A percentile compares a stretch with the other conserved stretches of the same genome.
These are phyloP conservation scores for Ibidorhyncha struthersii DNA, from an alignment of 2,113 vertebrate genomes.

Conservation along the genomic window DNA sequence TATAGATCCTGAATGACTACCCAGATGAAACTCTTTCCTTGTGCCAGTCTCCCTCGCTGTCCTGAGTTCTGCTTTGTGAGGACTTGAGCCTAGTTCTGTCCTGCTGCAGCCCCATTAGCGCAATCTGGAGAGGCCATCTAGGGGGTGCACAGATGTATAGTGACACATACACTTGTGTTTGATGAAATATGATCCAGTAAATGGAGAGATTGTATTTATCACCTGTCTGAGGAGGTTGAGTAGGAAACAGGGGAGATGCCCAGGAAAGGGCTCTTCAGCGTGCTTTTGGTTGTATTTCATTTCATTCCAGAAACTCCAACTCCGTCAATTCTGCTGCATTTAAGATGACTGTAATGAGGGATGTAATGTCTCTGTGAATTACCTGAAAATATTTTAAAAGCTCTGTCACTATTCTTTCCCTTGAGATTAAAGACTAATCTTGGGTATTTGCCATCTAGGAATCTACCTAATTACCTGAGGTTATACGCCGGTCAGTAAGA, in stretches of 20 bases:
- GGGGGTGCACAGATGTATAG: not conserved
- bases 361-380: conserved; percentile 31
- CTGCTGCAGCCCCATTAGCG: not conserved
- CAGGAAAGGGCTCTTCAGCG: not conserved
- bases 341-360: conserved; percentile 15
- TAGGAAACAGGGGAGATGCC: not conserved
- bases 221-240: not conserved
- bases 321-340: not conserved
- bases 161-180: not conserved
- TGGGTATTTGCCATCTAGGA: not conserved
- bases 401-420: not conserved
- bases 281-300: not conserved
- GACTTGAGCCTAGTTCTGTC: not conserved
- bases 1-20: not conserved
- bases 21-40: not conserved
- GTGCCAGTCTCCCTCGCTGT: not conserved
- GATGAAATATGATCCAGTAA: conserved; percentile 8
- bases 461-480: conserved; percentile 27
- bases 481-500: not conserved
- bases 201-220: conserved; percentile 7
- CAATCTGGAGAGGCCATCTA: not conserved
- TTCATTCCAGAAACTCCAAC: not conserved
- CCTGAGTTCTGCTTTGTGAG: not conserved
- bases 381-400: conserved; percentile 41
- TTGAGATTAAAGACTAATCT: not conserved